Conservation (phyloP, 1,140 invertebrate genomes). For the Alviniconcha marisindica region DNA sequence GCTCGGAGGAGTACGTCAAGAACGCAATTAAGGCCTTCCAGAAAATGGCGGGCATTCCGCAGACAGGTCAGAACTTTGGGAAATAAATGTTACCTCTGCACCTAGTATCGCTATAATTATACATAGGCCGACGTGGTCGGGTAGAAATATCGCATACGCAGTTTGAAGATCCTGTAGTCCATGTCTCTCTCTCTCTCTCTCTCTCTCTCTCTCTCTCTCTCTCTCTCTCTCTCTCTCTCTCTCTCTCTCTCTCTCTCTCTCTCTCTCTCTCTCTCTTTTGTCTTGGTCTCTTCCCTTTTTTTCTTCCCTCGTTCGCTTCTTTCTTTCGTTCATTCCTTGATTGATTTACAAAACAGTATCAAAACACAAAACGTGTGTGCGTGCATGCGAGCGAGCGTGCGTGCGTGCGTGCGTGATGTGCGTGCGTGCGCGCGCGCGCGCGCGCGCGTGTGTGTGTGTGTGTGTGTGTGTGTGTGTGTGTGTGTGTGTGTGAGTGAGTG, state of each 20-base stretch:
- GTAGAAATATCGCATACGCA: too few species aligned
- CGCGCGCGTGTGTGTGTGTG: too few species aligned
- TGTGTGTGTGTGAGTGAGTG: too few species aligned
- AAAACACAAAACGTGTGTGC: too few species aligned
- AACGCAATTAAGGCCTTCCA: conserved; percentile 57
- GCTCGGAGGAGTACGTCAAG: conserved; percentile 78
- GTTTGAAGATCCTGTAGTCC: too few species aligned
- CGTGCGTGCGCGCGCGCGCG: too few species aligned
- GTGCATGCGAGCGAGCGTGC: too few species aligned
- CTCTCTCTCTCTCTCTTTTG: conserved; percentile 6
- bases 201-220: neutral
- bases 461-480: too few species aligned
- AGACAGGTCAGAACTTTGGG: conserved; percentile 60
- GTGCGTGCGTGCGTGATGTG: too few species aligned
- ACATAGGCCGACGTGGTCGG: neutral
- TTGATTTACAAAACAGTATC: too few species aligned
- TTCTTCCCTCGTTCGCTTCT: neutral
- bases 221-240: neutral
- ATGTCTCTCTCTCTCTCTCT: neutral
- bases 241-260: neutral
- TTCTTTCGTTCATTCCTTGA: neutral
- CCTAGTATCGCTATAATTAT: neutral
- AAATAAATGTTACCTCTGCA: too few species aligned
- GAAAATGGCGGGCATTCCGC: conserved; percentile 52
- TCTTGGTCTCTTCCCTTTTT: neutral